Base-by-base conservation (phyloP, 2,797 vertebrate species). In the Xenops minutus region DNA sequence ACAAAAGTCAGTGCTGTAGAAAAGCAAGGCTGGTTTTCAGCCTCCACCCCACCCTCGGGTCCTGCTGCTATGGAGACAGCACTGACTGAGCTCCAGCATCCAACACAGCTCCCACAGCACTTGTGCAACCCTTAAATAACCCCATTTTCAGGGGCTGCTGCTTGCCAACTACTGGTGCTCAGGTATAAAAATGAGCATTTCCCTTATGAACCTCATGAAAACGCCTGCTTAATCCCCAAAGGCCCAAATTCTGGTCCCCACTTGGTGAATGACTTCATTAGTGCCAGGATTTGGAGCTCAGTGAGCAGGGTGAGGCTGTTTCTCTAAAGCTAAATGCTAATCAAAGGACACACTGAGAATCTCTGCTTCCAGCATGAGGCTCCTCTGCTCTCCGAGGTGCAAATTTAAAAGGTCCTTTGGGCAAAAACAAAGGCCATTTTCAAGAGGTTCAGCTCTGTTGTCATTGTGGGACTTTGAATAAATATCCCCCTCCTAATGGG, bases 11-110 rank as follows among this genome's bases (percentile, higher is more conserved):
- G 29, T 18, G 62, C 44, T 84, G 67, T n/a, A 48, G 51, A 32
- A 76, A 88, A 92, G 59, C 72, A 41, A 73, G 61, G 2, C 80
- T 58, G 46, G 23, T 81, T 92, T 89, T 20, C 89, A 87, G 91
- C 73, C 66, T 81, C 89, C 77, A 54, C 37, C 62, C 54, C 29
- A 10, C 37, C 44, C 76, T 56, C 1, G 2, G 73, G 75, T 79
- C 3, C 67, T 15, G 92, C 94, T 93, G 86, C 94, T 84, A 91
- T 92, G 89, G 95, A 91, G 84, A 94, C 94, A 66, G 36, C 4
- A 41, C 20, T 15, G 27, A 27, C 37, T 8, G 89, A 90, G 88
- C 68, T 43, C 4, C 52, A 48, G 86, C 85, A 67, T 66, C 26
- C 75, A 64, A 15, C 41, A 6, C 18, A 16, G 64, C 43, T 61